Evolutionary conservation across 2,888 invertebrate species (phyloP).

Genomic region (Lycaena phlaeas): DNA sequence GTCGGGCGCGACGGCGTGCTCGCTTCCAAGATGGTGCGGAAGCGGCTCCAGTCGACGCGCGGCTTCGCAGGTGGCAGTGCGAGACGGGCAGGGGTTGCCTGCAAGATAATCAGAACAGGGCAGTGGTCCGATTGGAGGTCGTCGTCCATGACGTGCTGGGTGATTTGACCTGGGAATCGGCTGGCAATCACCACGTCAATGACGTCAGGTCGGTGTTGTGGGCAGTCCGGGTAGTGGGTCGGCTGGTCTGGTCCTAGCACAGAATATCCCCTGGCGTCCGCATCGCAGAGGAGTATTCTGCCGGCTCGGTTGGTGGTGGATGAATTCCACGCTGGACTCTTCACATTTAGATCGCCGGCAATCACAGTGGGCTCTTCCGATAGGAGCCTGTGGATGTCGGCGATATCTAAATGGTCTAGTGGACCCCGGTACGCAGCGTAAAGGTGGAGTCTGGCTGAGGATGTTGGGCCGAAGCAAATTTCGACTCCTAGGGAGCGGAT

Average conservation of each 20-base stretch:
- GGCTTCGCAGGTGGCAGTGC: neutral
- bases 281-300: neutral
- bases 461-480: neutral
- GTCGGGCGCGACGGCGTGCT: neutral
- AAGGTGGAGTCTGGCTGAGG: no score
- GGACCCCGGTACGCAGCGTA: neutral
- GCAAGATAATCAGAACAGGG: neutral
- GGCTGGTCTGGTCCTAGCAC: neutral
- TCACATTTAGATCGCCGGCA: neutral
- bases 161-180: neutral
- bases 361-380: neutral
- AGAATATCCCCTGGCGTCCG: neutral
- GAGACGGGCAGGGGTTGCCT: neutral
- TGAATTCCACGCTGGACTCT: neutral
- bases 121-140: neutral
- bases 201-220: neutral
- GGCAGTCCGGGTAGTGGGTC: neutral
- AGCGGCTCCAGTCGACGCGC: no score
- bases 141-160: neutral
- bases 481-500: neutral
- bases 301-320: neutral
- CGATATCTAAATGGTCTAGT: neutral
- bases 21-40: neutral
- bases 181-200: neutral
- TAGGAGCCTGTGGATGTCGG: neutral